These are phyloP conservation scores for Sylvia borin DNA, from an alignment of 2,797 vertebrate species.

Conservation along the genomic window DNA sequence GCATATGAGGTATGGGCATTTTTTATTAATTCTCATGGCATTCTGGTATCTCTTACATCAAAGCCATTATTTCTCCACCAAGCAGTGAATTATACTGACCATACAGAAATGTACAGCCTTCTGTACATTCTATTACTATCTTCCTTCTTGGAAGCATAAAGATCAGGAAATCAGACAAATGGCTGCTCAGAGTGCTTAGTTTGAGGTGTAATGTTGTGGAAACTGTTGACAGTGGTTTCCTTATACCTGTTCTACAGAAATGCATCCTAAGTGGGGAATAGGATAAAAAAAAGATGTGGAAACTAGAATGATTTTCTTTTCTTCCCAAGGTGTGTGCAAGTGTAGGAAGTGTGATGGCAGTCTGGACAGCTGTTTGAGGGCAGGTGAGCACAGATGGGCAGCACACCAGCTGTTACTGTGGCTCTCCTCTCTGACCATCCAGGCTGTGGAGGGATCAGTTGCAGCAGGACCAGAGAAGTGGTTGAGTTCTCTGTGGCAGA, in stretches of 20 bases:
- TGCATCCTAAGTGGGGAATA: rapidly evolving
- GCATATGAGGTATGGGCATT: background rate
- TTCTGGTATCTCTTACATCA: background rate
- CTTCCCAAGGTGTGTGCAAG: background rate
- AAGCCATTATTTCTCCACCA: background rate
- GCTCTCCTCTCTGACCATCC: background rate
- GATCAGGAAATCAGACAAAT: background rate
- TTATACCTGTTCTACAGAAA: background rate
- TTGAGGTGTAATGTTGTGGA: background rate
- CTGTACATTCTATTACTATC: too few relatives aligned
- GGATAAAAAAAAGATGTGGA: background rate
- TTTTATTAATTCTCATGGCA: background rate
- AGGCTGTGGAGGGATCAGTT: background rate
- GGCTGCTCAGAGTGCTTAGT: background rate
- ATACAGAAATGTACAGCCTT: background rate
- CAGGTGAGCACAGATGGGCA: background rate
- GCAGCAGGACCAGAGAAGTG: background rate
- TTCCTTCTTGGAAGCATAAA: background rate
- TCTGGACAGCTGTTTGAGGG: background rate
- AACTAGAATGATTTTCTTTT: background rate
- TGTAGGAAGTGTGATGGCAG: background rate
- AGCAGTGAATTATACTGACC: background rate
- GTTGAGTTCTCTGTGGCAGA: background rate
- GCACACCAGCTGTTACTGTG: background rate
- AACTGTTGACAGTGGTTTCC: background rate